Base-by-base conservation (phyloP, 2,113 vertebrate genomes). In the Lynx canadensis region DNA sequence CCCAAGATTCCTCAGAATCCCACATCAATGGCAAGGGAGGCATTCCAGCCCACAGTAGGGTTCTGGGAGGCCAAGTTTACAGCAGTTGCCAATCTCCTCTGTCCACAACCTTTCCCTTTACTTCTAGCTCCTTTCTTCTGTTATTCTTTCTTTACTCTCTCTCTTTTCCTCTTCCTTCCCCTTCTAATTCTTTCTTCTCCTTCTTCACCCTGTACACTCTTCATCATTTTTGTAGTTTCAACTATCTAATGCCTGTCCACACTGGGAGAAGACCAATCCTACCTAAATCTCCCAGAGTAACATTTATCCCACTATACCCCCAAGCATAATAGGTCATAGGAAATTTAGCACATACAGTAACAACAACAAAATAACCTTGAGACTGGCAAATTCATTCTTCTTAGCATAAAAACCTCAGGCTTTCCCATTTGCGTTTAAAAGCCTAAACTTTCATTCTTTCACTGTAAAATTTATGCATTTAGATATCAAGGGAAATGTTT, bases 371-470 rank as follows among this genome's bases (percentile, higher is more conserved):
- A 52, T 36, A 74, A 10, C 1, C 12, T 71, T 97, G 48, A 78
- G 27, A 90, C 11, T 1, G 81, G 38, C 88, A 88, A 90, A 80
- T 78, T 76, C 89, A 83, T 91, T 52, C 68, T 94, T 91, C 21
- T n/a, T 74, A 89, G 7, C 16, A 78, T 84, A 95, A 91, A 89
- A 69, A 55, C 1, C 63, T 48, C 21, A 65, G 12, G 84, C 48
- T 91, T 95, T 91, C n/a, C 60, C 38, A 57, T 48, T 79, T 86
- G 41, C 80, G 14, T 83, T 94, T 65, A 48, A 93, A n/a, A 82
- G 31, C 68, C 50, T 29, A 89, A 89, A 50, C 48, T 89, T 97
- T 79, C 55, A 66, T 83, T 93, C 18, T 87, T 84, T 95, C 38
- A 83, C 31, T 80, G 16, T 36, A 93, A 93, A 29, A 85, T 41